These are phyloP conservation scores for Chrysodeixis includens DNA, from an alignment of 2,888 invertebrate species.

Conservation along the genomic window DNA sequence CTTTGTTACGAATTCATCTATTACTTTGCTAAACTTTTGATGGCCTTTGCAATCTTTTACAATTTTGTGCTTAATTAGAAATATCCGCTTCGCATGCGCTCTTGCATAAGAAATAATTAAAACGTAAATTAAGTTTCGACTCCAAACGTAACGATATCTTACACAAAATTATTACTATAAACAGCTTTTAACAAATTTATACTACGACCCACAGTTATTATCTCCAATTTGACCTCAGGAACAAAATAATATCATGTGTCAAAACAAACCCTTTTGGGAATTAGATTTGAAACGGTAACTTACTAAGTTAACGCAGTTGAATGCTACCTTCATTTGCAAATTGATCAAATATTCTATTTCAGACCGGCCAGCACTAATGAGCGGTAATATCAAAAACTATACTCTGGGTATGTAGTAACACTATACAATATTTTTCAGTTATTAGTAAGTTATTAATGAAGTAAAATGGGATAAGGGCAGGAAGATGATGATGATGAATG, in stretches of 20 bases:
- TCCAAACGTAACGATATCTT: neutral
- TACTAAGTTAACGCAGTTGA: slow-evolving; percentile 19
- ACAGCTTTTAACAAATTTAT: neutral
- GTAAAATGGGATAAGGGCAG: no score
- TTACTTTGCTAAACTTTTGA: neutral
- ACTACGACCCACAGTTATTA: neutral
- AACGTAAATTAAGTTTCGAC: no score
- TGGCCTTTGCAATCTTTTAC: no score
- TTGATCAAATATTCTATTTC: slow-evolving; percentile 50
- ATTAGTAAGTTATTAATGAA: neutral
- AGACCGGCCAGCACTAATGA: slow-evolving; percentile 28
- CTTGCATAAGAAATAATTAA: no score
- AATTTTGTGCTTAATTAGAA: no score
- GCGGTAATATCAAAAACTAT: slow-evolving; percentile 27
- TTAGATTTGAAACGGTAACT: slow-evolving; percentile 14
- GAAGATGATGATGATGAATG: no score
- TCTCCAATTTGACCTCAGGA: neutral
- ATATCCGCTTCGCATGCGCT: no score
- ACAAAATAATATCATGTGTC: slow-evolving; percentile 2
- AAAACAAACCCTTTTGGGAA: slow-evolving; percentile 7
- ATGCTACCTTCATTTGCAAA: slow-evolving; percentile 22
- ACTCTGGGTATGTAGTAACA: slow-evolving; percentile 27
- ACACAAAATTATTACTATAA: no score
- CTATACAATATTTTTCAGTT: slow-evolving; percentile 18
- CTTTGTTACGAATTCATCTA: no score